Percentiles rank a stretch among this genome's conserved stretches.
Evolutionary conservation across 1,140 invertebrate genomes (phyloP).

Genomic region (Zaprionus tsacasi): DNA sequence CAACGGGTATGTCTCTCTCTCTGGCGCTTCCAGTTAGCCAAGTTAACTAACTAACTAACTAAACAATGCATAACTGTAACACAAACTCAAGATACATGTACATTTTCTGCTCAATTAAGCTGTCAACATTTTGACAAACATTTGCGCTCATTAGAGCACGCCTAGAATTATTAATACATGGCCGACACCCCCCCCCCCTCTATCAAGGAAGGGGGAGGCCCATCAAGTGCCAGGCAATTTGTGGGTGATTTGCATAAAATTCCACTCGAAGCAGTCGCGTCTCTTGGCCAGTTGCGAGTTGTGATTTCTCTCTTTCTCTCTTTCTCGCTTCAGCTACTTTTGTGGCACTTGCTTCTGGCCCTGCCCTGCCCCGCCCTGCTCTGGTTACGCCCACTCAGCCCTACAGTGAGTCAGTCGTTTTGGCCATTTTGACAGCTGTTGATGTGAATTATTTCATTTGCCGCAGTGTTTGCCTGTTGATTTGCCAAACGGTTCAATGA

Average conservation of each 20-base stretch:
- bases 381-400: neutral
- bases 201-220: neutral
- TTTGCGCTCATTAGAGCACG: conserved; percentile 70
- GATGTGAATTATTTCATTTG: conserved; percentile 50
- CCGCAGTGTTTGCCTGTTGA: conserved; percentile 41
- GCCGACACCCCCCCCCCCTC: conserved; percentile 21
- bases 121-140: conserved; percentile 77
- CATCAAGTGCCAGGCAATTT: conserved; percentile 47
- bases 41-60: conserved; percentile 28
- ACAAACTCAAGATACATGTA: conserved; percentile 5
- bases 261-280: conserved; percentile 23
- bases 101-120: conserved; percentile 76
- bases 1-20: neutral
- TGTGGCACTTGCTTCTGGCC: conserved; percentile 15
- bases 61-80: conserved; percentile 30
- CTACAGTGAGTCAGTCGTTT: neutral
- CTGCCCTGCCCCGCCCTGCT: conserved; percentile 4
- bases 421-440: conserved; percentile 21
- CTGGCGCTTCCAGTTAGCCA: conserved; percentile 21
- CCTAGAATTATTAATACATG: conserved; percentile 72
- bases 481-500: conserved; percentile 50
- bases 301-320: conserved; percentile 34
- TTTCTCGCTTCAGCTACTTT: conserved; percentile 16
- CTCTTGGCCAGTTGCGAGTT: conserved; percentile 20
- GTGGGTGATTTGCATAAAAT: conserved; percentile 76